A percentile compares a stretch with the other conserved stretches of the same genome.
These are phyloP conservation scores for Fistularia commersonii DNA, from an alignment of 2,797 vertebrate genomes.

Conservation along the genomic window DNA sequence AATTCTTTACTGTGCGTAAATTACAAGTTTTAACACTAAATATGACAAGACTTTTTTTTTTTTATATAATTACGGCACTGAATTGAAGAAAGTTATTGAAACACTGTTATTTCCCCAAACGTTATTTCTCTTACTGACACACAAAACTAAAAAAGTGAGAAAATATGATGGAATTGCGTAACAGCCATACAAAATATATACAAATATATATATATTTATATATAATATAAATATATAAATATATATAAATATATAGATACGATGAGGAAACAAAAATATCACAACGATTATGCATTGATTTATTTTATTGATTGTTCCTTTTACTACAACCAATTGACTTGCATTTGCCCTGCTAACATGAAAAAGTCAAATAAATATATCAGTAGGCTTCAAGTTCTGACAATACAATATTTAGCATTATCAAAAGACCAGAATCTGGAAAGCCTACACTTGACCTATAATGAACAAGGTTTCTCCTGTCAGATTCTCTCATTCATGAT, in stretches of 20 bases:
- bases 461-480: no score
- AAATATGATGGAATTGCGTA: constrained; percentile 17
- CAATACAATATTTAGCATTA: no score
- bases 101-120: constrained; percentile 30
- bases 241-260: not conserved
- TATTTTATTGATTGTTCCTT: not conserved
- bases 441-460: constrained; percentile 3
- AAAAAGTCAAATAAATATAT: not conserved
- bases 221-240: no score
- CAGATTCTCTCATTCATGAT: no score
- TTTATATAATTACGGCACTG: not conserved
- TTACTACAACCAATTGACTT: not conserved
- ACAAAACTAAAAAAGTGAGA: constrained; percentile 27
- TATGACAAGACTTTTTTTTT: no score
- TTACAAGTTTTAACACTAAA: no score
- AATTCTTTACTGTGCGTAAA: no score
- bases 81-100: not conserved
- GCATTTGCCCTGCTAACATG: constrained; percentile 20
- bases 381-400: not conserved
- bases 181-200: constrained; percentile 12
- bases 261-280: constrained; percentile 13
- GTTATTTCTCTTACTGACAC: constrained; percentile 42
- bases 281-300: not conserved
- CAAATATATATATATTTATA: constrained; percentile 1
- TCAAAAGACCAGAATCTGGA: constrained; percentile 9